Base-by-base conservation (phyloP, 1,140 invertebrate species). In the Drosophila kikkawai region DNA sequence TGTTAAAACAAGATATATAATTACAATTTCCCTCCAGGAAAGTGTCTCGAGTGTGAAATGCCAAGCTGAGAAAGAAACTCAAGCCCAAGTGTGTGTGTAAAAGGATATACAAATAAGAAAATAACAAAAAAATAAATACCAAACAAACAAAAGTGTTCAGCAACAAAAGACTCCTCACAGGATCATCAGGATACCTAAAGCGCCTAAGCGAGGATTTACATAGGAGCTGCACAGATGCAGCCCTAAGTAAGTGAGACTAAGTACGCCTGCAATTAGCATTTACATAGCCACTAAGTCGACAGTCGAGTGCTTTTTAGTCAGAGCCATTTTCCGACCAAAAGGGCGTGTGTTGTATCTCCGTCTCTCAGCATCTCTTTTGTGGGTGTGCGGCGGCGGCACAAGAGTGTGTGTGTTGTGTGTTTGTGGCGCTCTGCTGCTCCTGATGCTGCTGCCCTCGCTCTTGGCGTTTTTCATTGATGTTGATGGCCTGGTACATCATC, bases 281-380 rank as follows among this genome's bases (percentile, higher is more conserved):
- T 45, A 51, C 64, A 55, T 55, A 56, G 64, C 67, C 67, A 55
- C 66, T 68, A 68, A 68, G 58, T 68, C 59, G 66, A 34, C 45
- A 26, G 45, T 37, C 61, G 36, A 66, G 66, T 66, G 64, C 53
- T 42, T 41, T 48, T 48, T 22, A 37, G 63, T 53, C 47, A 71
- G 60, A 79, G 64, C 45, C 65, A 51, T 59, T 74, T 60, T 60
- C 55, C 76, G 44, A 65, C 85, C 76, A 90, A 90, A 90, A 90
- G 85, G 85, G 85, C 85, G 85, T 90, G 85, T 88, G 60, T 78
- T 79, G 42, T 80, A 78, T 85, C 64, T 79, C 57, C 75, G 66
- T 60, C 82, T 85, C 75, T 79, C 79, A 77, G 75, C 57, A 55
- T 56, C 58, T 64, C 75, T 70, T 51, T 48, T 39, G 32, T 50